phyloP scores from a whole-genome alignment of 2,113 vertebrate species.

The Equus przewalskii region DNA sequence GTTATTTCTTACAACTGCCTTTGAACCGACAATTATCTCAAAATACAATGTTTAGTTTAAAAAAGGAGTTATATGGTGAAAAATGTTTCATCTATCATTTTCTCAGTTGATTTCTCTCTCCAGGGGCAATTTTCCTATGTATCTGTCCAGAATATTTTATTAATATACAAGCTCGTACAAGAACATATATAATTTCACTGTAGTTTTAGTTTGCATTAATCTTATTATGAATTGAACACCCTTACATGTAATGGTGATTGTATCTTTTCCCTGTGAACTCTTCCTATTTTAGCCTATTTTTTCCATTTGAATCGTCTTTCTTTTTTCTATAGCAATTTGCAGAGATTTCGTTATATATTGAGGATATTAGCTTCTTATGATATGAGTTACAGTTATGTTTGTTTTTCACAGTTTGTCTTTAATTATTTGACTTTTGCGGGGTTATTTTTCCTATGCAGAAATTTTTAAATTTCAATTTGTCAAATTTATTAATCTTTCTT shows the following conservation, averaged over 20 bases:
- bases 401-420: neutral
- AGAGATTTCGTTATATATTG: neutral
- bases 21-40: neutral
- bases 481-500: neutral
- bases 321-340: neutral
- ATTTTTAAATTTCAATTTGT: neutral
- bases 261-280: constrained; percentile 7
- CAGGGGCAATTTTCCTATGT: neutral
- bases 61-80: neutral
- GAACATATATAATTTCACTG: neutral
- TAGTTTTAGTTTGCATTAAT: neutral
- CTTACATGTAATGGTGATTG: neutral
- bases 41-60: neutral
- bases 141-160: neutral
- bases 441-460: neutral
- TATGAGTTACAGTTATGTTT: neutral
- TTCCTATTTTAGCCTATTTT: neutral
- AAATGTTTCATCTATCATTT: neutral
- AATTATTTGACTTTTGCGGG: neutral
- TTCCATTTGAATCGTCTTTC: neutral
- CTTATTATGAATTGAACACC: neutral
- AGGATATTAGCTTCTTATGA: constrained; percentile 11
- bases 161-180: neutral
- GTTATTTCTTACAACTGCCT: neutral
- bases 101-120: neutral